Evolutionary conservation across 2,888 invertebrate species (phyloP).

Genomic region (Pandemis corylana): DNA sequence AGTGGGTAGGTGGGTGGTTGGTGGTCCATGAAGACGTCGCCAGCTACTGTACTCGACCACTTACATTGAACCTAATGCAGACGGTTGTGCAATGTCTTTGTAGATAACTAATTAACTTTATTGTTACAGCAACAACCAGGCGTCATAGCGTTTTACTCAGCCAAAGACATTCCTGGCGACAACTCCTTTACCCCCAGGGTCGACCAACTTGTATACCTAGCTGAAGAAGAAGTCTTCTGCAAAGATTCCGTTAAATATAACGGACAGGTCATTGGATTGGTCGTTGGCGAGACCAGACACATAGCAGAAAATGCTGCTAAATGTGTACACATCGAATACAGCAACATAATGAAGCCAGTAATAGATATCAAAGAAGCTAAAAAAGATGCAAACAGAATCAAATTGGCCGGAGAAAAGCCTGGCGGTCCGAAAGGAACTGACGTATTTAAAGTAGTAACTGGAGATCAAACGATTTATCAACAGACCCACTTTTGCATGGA

Average conservation of each 20-base stretch:
- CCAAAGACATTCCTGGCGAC: conserved; percentile 87
- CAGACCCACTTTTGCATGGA: conserved; percentile 92
- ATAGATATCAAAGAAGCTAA: conserved; percentile 56
- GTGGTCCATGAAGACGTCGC: too few species aligned
- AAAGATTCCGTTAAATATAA: conserved; percentile 50
- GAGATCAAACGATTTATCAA: conserved; percentile 78
- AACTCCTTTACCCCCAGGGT: conserved; percentile 82
- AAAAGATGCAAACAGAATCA: conserved; percentile 50
- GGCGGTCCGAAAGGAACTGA: conserved; percentile 65
- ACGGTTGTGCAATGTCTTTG: neutral
- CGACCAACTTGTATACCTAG: conserved; percentile 44
- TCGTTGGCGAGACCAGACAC: conserved; percentile 83
- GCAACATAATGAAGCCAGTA: conserved; percentile 62
- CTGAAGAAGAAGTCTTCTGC: conserved; percentile 73
- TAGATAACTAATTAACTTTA: neutral
- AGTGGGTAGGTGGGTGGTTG: too few species aligned
- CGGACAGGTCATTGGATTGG: conserved; percentile 46
- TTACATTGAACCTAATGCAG: too few species aligned
- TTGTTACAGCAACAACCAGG: conserved; percentile 84
- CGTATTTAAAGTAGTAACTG: conserved; percentile 73
- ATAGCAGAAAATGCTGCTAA: conserved; percentile 84
- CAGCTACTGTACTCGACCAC: too few species aligned
- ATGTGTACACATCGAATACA: conserved; percentile 83
- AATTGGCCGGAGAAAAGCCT: conserved; percentile 43
- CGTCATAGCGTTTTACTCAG: conserved; percentile 86